Evolutionary conservation across 2,797 vertebrate genomes (phyloP), one percentile per base, ranked within the genome.

Genomic region (Melanotaenia nigrans): DNA sequence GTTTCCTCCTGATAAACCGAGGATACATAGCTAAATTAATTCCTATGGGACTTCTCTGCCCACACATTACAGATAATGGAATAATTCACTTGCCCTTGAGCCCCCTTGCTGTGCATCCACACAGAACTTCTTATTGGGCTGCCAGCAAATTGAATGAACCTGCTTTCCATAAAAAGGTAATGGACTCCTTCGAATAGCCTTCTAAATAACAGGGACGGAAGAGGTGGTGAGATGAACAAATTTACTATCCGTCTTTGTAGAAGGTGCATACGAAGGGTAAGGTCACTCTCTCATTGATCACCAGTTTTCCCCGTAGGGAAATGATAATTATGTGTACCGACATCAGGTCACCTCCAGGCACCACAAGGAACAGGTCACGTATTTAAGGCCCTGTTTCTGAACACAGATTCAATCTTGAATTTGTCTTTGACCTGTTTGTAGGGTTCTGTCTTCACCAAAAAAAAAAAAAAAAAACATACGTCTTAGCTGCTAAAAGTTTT

Each of bases 71-170:
- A 81, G 81, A 82, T 90, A 91, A 92, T 90, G 80, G 84, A 93
- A 92, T 93, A 89, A 93, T 91, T 89, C 81, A 84, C 85, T 92
- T 89, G 90, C 88, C 92, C 93, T 94, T 93, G 90, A 92, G 87
- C 75, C 75, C 65, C 66, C 47, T 69, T 36, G 20, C 79, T 33
- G 7, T 55, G 68, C 84, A 74, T 82, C 84, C 88, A 81, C 55
- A 86, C 73, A 82, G 58, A 87, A 85, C 89, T 81, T 87, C 80
- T 86, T 72, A 90, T 88, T 80, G 88, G 87, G 82, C 79, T 69
- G 63, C 79, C 62, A 14, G 85, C 76, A 89, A 92, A 92, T 90
- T 90, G 85, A 93, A 94, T 90, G 89, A 92, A 89, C 80, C 91
- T 92, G 80, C 90, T 92, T 86, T 89, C 75, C 92, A 93, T 94